Base-by-base conservation (phyloP, 2,797 vertebrate species). In the Sebastes trivittatus region DNA sequence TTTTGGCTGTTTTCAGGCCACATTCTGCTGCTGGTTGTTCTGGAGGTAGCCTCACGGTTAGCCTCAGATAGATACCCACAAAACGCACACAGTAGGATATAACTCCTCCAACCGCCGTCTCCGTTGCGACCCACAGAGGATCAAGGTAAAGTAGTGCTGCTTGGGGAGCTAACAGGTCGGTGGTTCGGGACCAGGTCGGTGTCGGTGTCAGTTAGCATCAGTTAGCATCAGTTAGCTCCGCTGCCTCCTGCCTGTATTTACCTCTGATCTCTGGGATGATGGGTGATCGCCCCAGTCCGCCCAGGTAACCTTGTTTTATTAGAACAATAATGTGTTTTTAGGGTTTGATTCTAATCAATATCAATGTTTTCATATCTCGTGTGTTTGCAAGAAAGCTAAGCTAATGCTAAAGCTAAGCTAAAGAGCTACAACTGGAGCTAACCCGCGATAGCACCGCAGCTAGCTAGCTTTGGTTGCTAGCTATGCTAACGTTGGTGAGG, bases 1-100 rank as follows among this genome's bases (percentile, higher is more conserved):
- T 93, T 95, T 92, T 38, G 95, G 93, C 93, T 94, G 89, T 92
- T 91, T 87, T 87, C 14, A 94, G 95, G 95, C 95, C 95, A 87
- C 75, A 89, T 91, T 91, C 88, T 88, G 82, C 87, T 93, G 83
- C 91, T 89, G 88, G 54, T 90, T 89, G 82, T 42, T 42, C 89
- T 90, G 94, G 92, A 91, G 92, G 89, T 87, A 90, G 90, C 87
- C 83, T 58, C 65, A 68, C 85, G 38, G 27, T 85, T 87, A 88
- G 86, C 89, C 85, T 88, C 30, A 22, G 87, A 70, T 86, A 91
- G 78, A 87, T 87, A 82, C 73, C 81, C 85, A 83, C 87, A 20
- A 84, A 85, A 42, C 38, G 92, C 85, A 78, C 36, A 38, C 34
- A 36, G 34, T 86, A 92, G 93, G 92, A 93, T 88, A 86, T 36